Evolutionary conservation across 2,113 vertebrate genomes (phyloP).

Genomic region (Tupaia tana): DNA sequence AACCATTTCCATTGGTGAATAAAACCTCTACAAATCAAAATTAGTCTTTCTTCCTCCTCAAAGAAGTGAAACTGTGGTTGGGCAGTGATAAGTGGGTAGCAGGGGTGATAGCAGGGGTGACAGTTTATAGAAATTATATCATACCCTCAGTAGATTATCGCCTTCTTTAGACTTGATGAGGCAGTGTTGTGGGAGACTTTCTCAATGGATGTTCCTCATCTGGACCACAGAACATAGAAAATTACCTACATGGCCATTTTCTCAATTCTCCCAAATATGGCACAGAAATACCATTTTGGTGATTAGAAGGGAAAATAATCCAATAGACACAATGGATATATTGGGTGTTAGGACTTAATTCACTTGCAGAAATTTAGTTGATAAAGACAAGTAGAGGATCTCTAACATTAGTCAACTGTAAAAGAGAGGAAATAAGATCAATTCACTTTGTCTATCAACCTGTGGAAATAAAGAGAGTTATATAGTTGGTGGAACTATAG

Average conservation of each 20-base stretch:
- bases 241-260: background rate
- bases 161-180: background rate
- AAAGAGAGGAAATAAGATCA: background rate
- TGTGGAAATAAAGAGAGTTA: background rate
- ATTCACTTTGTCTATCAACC: background rate
- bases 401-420: background rate
- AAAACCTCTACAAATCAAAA: background rate
- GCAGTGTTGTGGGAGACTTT: background rate
- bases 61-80: background rate
- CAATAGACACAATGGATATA: background rate
- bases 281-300: background rate
- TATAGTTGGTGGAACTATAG: background rate
- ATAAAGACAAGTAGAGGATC: background rate
- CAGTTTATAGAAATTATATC: background rate
- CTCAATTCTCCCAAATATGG: background rate
- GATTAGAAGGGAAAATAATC: background rate
- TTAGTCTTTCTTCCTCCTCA: background rate
- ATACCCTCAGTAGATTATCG: background rate
- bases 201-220: background rate
- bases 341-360: background rate
- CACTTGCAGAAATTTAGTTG: background rate
- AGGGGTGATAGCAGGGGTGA: no score
- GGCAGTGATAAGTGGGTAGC: background rate
- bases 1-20: background rate
- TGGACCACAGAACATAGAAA: background rate